phyloP scores from a whole-genome alignment of 2,797 vertebrate species.

The Amniataba percoides region DNA sequence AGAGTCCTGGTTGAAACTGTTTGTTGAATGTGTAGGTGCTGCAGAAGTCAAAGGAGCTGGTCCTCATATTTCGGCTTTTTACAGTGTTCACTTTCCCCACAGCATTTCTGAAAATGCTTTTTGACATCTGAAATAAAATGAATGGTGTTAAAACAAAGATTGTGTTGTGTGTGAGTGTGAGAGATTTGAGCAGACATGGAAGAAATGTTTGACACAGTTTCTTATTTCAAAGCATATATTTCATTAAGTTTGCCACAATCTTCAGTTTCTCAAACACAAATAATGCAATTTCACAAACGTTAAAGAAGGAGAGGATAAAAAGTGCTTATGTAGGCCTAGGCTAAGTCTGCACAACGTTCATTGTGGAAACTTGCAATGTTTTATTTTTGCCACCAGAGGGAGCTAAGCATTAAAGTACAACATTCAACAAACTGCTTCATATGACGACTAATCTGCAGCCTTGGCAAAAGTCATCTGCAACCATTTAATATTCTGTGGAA shows the following conservation, averaged over 20 bases:
- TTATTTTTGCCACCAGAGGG: conserved; percentile 67
- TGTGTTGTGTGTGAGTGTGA: background rate
- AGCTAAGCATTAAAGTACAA: conserved; percentile 42
- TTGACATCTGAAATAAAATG: conserved; percentile 79
- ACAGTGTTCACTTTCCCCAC: conserved; percentile 70
- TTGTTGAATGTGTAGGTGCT: conserved; percentile 45
- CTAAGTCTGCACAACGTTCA: background rate
- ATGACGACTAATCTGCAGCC: conserved; percentile 13
- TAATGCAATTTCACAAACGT: conserved; percentile 37
- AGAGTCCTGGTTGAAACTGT: conserved; percentile 43
- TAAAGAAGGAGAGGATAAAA: conserved; percentile 39
- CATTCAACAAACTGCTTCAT: conserved; percentile 18
- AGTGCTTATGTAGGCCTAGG: conserved; percentile 37
- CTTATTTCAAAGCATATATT: conserved; percentile 64
- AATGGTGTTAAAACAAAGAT: conserved; percentile 48
- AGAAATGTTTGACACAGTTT: conserved; percentile 23
- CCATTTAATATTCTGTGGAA: conserved; percentile 9
- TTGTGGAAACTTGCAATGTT: conserved; percentile 42
- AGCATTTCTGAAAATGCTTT: conserved; percentile 73
- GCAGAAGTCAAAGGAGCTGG: conserved; percentile 61
- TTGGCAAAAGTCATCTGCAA: conserved; percentile 14
- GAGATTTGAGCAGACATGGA: background rate
- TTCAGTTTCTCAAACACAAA: conserved; percentile 43
- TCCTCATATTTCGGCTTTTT: conserved; percentile 72
- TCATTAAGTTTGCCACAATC: conserved; percentile 34